Percentiles rank a stretch among this genome's conserved stretches.
Conservation (phyloP, 2,113 vertebrate species). For the Tetrax tetrax region DNA sequence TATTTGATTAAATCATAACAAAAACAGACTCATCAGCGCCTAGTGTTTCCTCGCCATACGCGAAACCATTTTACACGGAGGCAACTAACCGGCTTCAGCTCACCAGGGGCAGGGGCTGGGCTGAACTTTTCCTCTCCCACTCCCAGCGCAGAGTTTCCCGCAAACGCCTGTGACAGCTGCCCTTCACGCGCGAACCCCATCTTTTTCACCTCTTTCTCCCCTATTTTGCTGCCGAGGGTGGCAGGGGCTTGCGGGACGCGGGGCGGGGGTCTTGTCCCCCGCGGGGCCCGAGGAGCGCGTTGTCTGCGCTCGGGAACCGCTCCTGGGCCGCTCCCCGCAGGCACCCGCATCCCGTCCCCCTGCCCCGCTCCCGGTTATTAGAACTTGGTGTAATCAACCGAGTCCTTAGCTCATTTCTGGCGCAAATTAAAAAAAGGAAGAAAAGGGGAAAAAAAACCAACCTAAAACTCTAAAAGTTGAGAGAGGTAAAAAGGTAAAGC, state of each 20-base stretch:
- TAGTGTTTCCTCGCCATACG: neutral
- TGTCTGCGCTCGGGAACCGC: neutral
- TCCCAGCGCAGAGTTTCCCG: neutral
- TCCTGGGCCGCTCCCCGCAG: neutral
- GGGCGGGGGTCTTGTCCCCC: neutral
- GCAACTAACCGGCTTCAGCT: neutral
- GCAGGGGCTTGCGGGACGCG: neutral
- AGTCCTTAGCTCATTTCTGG: neutral
- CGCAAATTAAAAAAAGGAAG: neutral
- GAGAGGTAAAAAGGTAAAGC: neutral
- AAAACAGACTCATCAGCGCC: conserved; percentile 14
- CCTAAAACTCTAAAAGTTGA: no score
- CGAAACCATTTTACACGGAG: neutral
- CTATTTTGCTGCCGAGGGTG: neutral
- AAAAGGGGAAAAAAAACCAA: accelerated
- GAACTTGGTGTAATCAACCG: no score
- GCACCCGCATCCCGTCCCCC: neutral
- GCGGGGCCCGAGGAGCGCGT: no score
- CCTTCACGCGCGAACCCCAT: neutral
- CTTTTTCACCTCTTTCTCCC: neutral
- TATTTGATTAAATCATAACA: conserved; percentile 64
- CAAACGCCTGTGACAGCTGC: neutral
- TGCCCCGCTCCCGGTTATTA: no score
- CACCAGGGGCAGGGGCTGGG: neutral
- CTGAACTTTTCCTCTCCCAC: neutral